phyloP scores from a whole-genome alignment of 2,797 vertebrate genomes.

The Novumbra hubbsi region DNA sequence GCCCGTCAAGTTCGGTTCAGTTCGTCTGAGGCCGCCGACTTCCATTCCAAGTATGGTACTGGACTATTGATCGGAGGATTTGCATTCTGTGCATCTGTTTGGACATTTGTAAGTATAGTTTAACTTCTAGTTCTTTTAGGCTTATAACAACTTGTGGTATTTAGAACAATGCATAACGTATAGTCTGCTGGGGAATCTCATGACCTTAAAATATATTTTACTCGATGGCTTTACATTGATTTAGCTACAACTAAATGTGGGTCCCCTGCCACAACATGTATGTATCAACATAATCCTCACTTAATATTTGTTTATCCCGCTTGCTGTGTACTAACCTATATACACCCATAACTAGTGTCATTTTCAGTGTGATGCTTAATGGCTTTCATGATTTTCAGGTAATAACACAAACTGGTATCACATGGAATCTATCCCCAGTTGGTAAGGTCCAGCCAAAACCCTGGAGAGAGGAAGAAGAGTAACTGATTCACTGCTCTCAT shows the following conservation, averaged over 20 bases:
- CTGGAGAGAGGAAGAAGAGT: constrained; percentile 65
- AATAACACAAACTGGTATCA: constrained; percentile 70
- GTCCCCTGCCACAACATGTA: too few relatives aligned
- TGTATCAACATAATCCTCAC: neutral
- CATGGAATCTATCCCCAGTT: constrained; percentile 75
- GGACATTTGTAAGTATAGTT: constrained; percentile 68
- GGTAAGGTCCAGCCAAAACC: constrained; percentile 68
- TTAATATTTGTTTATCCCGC: neutral
- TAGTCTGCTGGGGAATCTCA: neutral
- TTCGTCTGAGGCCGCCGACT: constrained; percentile 44
- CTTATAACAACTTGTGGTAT: neutral
- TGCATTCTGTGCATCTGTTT: constrained; percentile 64
- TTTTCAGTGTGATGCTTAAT: neutral
- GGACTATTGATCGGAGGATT: constrained; percentile 54
- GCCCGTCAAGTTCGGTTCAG: constrained; percentile 65
- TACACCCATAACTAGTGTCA: neutral
- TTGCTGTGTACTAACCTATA: neutral
- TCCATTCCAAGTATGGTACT: constrained; percentile 72
- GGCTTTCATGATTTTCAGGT: constrained; percentile 57
- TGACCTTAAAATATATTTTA: too few relatives aligned
- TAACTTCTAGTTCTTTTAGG: neutral
- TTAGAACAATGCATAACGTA: neutral
- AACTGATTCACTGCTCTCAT: constrained; percentile 19
- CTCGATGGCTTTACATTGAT: too few relatives aligned
- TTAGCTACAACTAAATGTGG: neutral